Evolutionary conservation across 1,140 invertebrate species (phyloP).

Genomic region (Aphelinus certus): DNA sequence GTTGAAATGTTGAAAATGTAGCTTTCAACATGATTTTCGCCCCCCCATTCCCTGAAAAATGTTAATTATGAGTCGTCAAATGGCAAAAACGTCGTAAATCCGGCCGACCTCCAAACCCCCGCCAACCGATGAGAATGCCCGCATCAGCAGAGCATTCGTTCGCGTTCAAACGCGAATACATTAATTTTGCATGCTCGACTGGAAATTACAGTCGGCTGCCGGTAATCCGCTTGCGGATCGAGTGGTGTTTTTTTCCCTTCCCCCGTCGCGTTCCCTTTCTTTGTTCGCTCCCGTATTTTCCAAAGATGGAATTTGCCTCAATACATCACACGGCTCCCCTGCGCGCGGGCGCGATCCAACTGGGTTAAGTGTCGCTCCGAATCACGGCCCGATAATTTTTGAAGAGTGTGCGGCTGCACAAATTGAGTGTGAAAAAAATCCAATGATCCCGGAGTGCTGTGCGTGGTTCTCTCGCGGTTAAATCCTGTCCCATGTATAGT

Average conservation of each 20-base stretch:
- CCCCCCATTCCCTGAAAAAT: no score
- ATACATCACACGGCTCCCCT: not conserved
- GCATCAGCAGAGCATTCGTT: not conserved
- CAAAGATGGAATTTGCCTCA: conserved; percentile 24
- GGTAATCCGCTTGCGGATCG: conserved; percentile 32
- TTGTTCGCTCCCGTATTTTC: conserved; percentile 36
- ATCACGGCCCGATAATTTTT: conserved; percentile 51
- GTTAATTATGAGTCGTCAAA: no score
- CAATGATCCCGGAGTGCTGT: conserved; percentile 33
- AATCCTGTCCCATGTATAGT: no score
- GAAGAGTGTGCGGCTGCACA: conserved; percentile 43
- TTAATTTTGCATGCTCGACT: conserved; percentile 15
- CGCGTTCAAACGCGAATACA: conserved; percentile 9
- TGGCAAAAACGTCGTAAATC: no score
- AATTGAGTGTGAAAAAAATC: conserved; percentile 13
- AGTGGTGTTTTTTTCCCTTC: not conserved
- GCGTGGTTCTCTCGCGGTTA: not conserved
- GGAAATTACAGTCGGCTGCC: not conserved
- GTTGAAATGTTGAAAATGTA: no score
- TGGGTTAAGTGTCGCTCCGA: conserved; percentile 48
- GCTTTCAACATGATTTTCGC: no score
- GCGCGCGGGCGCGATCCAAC: conserved; percentile 37
- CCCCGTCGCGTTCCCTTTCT: not conserved
- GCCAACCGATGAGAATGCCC: no score
- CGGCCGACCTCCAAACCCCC: no score